Base-by-base conservation (phyloP, 2,797 vertebrate genomes). In the Champsocephalus gunnari region DNA sequence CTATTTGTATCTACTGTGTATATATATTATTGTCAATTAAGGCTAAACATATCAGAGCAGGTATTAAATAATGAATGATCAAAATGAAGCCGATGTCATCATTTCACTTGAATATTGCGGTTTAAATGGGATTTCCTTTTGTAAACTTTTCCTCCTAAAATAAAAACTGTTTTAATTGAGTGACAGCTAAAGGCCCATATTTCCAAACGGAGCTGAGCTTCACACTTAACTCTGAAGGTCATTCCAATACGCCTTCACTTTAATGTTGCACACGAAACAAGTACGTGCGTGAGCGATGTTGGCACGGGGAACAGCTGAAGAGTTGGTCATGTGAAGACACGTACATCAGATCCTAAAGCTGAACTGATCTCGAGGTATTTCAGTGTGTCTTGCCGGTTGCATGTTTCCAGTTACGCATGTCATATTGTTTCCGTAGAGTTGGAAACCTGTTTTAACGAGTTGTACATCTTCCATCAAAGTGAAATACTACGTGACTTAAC, bases 261-360 rank as follows among this genome's bases (percentile, higher is more conserved):
- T 49, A 61, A 77, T 54, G 50, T 28, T 65, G 47, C 48, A 41
- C 50, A 65, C 24, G 71, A 48, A 79, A 47, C 44, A 59, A 49
- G 34, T 3, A 28, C 43, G 54, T 62, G n/a, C 61, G 17, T 16
- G 59, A 77, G n/a, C 16, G 1, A 24, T 43, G 41, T 65, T 7
- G 1, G 17, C 7, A 12, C 14, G 2, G 41, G 2, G 28, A 47
- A 32, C 3, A 59, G 68, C 69, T 44, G 48, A 54, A 49, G 12
- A 41, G 1, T 49, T 58, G n/a, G 28, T 63, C 66, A 24, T 65
- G 54, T 65, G 54, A 11, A 75, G 65, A 14, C 61, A 54, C 21
- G 17, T 9, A 1, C 44, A 58, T 56, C 28, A 13, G 54, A 59
- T 3, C 19, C 5, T 17, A 16, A 55, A 53, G 12, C 43, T 66